Base-by-base conservation (phyloP, 2,113 vertebrate species). In the Odocoileus virginianus region DNA sequence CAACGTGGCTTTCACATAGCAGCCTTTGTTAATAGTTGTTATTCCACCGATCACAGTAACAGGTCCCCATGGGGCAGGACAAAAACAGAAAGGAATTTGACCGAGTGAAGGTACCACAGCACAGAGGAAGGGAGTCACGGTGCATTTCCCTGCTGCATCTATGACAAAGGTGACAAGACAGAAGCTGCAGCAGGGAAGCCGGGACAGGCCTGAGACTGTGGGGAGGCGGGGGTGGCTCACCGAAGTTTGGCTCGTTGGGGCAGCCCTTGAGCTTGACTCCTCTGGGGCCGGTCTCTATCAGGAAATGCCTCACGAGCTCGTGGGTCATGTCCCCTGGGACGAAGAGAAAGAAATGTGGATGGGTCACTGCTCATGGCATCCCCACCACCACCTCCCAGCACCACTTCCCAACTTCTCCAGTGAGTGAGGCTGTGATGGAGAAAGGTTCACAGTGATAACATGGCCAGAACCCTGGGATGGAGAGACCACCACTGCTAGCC, bases 221-320 rank as follows among this genome's bases (percentile, higher is more conserved):
- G 52, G 19, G 25, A 12, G 47, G 87, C 54, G 28, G n/a, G 28
- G n/a, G 50, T 2, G 23, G 97, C 99, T 99, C 30, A 99, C 99
- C 99, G 84, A 99, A 99, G 99, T 99, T 99, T 0, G 99, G 99
- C 97, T 99, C 99, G 0, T 99, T 99, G 67, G 99, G 99, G 92
- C 99, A 99, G 13, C 99, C 99, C 99, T 99, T 99, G 98, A 99
- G 99, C 98, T 99, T 99, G 97, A 99, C 99, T 47, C 99, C 99
- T 97, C 99, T 99, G 0, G 99, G 99, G 97, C 99, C 99, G 2
- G 99, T 99, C 99, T 99, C 99, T 0, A 99, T 99, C 98, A 99
- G 99, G 98, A 99, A 99, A 98, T 99, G 99, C 82, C 99, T 99
- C 98, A 99, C 99, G 96, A 99, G 98, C 98, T 99, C 99, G 0